Evolutionary conservation across 2,797 vertebrate species (phyloP).

Genomic region (Heterohyrax brucei): DNA sequence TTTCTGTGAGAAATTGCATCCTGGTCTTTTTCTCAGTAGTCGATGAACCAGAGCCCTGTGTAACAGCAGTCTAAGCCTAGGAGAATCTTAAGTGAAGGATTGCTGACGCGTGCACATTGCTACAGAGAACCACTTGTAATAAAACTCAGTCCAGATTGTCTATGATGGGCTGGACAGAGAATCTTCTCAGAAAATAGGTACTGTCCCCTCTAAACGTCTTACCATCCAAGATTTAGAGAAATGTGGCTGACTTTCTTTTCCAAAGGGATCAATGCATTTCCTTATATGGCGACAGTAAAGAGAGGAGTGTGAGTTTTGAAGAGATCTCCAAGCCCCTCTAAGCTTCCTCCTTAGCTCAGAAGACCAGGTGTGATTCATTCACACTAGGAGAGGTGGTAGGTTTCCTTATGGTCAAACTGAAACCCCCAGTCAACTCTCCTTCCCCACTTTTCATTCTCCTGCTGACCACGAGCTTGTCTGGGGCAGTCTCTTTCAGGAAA

Average conservation of each 20-base stretch:
- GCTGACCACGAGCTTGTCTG: no score
- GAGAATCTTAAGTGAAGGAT: constrained; percentile 2
- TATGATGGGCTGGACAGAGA: background rate
- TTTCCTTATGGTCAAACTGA: background rate
- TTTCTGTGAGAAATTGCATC: constrained; percentile 48
- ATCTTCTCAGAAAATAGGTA: background rate
- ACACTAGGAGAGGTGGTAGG: background rate
- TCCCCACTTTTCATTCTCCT: no score
- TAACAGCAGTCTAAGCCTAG: background rate
- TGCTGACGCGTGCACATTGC: background rate
- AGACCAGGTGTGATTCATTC: background rate
- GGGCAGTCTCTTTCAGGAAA: no score
- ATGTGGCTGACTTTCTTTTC: background rate
- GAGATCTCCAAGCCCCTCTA: no score
- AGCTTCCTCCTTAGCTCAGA: background rate
- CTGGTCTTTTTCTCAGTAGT: background rate
- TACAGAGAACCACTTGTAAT: background rate
- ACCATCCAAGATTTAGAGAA: constrained; percentile 31
- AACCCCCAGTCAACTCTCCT: no score
- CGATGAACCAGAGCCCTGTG: background rate
- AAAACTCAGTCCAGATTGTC: background rate
- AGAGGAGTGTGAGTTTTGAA: background rate
- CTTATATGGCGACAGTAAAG: background rate
- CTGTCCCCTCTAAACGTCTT: background rate
- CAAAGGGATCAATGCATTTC: background rate